Evolutionary conservation across 2,113 vertebrate species (phyloP).

Genomic region (Vulpes lagopus): DNA sequence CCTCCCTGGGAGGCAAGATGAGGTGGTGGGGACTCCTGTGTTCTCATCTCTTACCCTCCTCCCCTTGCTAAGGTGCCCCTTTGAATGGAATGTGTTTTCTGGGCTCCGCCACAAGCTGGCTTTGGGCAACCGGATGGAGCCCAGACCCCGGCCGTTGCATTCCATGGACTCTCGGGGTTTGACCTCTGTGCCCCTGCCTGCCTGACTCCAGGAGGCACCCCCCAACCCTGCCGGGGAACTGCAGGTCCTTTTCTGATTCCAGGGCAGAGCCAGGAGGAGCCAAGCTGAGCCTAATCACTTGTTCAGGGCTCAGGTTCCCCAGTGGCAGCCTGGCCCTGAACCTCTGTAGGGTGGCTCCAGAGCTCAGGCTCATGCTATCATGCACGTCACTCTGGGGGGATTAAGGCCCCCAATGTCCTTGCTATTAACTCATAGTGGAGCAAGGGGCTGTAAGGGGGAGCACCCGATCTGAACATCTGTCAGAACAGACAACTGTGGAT

Average conservation of each 20-base stretch:
- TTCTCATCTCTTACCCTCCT: not conserved
- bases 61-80: not conserved
- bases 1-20: not conserved
- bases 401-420: not conserved
- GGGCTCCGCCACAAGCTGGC: not conserved
- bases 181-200: not conserved
- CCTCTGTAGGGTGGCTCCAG: not conserved
- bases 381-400: not conserved
- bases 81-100: accelerated
- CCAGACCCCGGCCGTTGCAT: not conserved
- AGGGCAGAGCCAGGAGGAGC: not conserved
- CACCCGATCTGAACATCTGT: not conserved
- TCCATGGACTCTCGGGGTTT: not conserved
- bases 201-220: not conserved
- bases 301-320: accelerated
- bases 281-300: not conserved
- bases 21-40: too few species aligned
- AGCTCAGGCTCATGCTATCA: not conserved
- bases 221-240: not conserved
- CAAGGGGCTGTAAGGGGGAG: not conserved
- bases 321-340: not conserved
- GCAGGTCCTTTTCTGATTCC: not conserved
- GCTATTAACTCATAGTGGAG: accelerated
- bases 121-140: not conserved
- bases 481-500: accelerated